Conservation (phyloP, 2,888 invertebrate species). For the Ectropis crepuscularia region DNA sequence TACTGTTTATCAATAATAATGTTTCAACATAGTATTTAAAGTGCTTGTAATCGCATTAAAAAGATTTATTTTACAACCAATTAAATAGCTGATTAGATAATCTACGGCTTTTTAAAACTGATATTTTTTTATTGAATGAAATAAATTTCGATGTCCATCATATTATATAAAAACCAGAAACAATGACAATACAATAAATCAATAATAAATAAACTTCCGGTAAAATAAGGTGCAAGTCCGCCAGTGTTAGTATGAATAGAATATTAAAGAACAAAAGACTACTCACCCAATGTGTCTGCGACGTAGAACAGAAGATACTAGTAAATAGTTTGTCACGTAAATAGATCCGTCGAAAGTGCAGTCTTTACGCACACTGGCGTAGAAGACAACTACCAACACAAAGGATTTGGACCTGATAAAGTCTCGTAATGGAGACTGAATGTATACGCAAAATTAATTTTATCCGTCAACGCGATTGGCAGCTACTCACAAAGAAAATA, state of each 20-base stretch:
- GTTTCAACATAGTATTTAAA: not conserved
- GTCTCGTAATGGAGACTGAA: slow-evolving; percentile 45
- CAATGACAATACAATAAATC: not conserved
- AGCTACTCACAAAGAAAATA: slow-evolving; percentile 56
- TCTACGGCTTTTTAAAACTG: not conserved
- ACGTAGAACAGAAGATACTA: slow-evolving; percentile 35
- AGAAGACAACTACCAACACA: slow-evolving; percentile 79
- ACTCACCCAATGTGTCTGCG: slow-evolving; percentile 59
- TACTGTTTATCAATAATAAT: not conserved
- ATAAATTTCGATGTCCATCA: not conserved
- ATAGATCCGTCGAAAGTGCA: slow-evolving; percentile 69
- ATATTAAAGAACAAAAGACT: slow-evolving; percentile 20
- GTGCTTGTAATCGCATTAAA: slow-evolving; percentile 17
- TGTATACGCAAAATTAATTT: slow-evolving; percentile 49
- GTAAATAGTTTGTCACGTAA: slow-evolving; percentile 20
- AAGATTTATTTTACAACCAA: not conserved
- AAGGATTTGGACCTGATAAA: slow-evolving; percentile 59
- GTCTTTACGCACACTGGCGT: slow-evolving; percentile 84
- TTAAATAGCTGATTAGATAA: not conserved
- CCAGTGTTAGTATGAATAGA: not conserved
- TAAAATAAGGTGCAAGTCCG: not conserved
- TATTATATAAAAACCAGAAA: not conserved
- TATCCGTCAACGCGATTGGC: slow-evolving; percentile 60
- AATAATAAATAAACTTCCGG: slow-evolving; percentile 4
- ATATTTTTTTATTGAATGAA: not conserved